Conservation (phyloP, 2,888 invertebrate species). For the Chrysolina americana region DNA sequence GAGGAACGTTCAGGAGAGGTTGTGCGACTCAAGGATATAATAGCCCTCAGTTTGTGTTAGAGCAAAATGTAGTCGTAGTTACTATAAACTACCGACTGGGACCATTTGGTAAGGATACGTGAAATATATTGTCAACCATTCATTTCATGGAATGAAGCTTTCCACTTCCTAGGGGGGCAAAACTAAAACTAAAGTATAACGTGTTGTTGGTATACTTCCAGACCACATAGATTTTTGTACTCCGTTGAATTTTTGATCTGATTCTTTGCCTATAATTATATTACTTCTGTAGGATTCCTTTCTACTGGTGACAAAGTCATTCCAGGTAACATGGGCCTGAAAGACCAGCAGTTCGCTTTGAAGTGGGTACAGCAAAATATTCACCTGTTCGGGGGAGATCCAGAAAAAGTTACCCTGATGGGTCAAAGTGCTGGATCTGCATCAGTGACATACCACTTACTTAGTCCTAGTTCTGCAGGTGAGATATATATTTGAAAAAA, state of each 20-base stretch:
- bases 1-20: conserved; percentile 51
- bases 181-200: no score
- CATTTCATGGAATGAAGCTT: background rate
- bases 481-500: background rate
- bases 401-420: conserved; percentile 56
- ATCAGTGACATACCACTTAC: conserved; percentile 56
- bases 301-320: conserved; percentile 56
- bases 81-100: conserved; percentile 55
- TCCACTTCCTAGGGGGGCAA: no score
- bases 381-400: conserved; percentile 57
- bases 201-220: no score
- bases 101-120: conserved; percentile 50
- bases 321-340: conserved; percentile 60
- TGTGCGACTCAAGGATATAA: conserved; percentile 20
- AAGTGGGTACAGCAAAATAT: conserved; percentile 58
- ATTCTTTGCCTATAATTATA: no score
- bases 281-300: conserved; percentile 54
- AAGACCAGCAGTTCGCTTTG: conserved; percentile 58
- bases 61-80: conserved; percentile 50
- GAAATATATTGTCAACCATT: background rate
- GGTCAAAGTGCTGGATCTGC: conserved; percentile 61
- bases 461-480: conserved; percentile 45
- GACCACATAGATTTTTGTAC: no score
- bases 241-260: no score
- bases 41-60: conserved; percentile 30